phyloP scores from a whole-genome alignment of 2,888 invertebrate genomes.

The Lasioglossum villosulum region DNA sequence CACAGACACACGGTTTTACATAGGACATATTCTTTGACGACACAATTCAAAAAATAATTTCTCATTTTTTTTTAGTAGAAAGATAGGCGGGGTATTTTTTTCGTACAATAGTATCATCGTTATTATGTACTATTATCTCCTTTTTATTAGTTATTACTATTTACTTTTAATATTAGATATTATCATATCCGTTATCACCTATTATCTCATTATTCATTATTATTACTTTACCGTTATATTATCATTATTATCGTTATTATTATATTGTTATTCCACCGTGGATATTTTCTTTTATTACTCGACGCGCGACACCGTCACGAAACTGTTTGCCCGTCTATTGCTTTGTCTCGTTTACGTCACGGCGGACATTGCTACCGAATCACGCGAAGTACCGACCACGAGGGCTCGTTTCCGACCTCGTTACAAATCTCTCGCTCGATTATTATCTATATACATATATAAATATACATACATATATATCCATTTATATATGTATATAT shows the following conservation, averaged over 20 bases:
- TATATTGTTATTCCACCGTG: constrained; percentile 69
- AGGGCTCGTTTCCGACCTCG: constrained; percentile 24
- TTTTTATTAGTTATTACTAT: constrained; percentile 63
- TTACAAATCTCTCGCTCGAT: constrained; percentile 40
- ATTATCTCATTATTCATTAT: constrained; percentile 59
- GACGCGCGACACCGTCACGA: constrained; percentile 48
- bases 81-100: constrained; percentile 80
- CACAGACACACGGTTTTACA: constrained; percentile 68
- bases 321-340: constrained; percentile 50
- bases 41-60: constrained; percentile 82
- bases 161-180: constrained; percentile 64
- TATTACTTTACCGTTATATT: constrained; percentile 49
- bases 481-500: neutral
- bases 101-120: constrained; percentile 75
- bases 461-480: neutral
- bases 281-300: constrained; percentile 68
- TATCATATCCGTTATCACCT: constrained; percentile 66
- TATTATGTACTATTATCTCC: constrained; percentile 60
- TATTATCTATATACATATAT: constrained; percentile 5
- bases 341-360: constrained; percentile 55
- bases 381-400: constrained; percentile 47
- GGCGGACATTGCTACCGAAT: constrained; percentile 40
- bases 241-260: constrained; percentile 58
- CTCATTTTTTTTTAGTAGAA: constrained; percentile 78
- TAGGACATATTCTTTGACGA: constrained; percentile 74